Conservation (phyloP, 2,113 vertebrate species). For the Erythrocebus patas region DNA sequence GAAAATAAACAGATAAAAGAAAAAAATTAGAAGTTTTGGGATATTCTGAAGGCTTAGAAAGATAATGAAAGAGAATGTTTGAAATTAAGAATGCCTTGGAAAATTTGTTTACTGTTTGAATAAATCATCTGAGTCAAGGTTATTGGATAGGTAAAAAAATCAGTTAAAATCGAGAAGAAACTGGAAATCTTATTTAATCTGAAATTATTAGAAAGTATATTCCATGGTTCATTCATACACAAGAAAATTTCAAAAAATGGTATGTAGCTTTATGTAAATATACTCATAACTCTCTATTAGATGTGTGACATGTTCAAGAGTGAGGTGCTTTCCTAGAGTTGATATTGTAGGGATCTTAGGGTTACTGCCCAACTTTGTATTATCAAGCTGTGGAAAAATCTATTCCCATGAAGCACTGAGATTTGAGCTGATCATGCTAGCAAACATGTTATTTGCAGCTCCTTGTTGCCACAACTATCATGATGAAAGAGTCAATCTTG, state of each 20-base stretch:
- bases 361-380: not conserved
- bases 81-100: not conserved
- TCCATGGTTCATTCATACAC: not conserved
- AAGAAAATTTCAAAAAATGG: not conserved
- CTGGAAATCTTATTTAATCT: not conserved
- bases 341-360: not conserved
- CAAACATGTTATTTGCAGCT: not conserved
- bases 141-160: not conserved
- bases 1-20: too few relatives aligned
- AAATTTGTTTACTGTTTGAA: not conserved
- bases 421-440: not conserved
- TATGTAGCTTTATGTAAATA: not conserved
- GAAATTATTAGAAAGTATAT: not conserved
- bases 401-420: not conserved
- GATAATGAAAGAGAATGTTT: not conserved
- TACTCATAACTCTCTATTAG: not conserved
- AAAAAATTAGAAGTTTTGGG: not conserved
- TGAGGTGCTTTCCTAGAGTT: not conserved
- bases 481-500: not conserved
- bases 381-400: not conserved
- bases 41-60: not conserved
- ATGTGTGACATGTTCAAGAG: slow-evolving; percentile 1
- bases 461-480: not conserved
- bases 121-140: not conserved
- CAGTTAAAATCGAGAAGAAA: not conserved